phyloP scores from a whole-genome alignment of 2,797 vertebrate genomes.

The Enteromius unitaeniatus region DNA sequence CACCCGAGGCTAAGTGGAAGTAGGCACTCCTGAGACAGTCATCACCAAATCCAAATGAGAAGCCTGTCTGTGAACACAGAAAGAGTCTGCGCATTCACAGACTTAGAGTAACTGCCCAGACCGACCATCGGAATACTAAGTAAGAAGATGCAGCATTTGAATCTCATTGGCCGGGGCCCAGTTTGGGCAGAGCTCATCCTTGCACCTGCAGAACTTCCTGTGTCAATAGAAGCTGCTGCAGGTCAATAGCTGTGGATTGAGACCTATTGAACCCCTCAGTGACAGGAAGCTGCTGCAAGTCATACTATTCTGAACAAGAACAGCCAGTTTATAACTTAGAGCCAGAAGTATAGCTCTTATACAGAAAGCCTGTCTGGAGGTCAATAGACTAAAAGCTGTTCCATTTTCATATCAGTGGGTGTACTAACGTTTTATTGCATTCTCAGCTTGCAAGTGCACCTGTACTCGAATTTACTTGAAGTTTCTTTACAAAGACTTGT shows the following conservation, averaged over 20 bases:
- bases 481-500: slow-evolving; percentile 13
- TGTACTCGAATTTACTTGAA: background rate
- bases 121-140: slow-evolving; percentile 54
- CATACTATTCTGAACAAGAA: background rate
- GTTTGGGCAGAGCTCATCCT: slow-evolving; percentile 44
- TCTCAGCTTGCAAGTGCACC: slow-evolving; percentile 14
- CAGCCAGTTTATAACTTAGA: background rate
- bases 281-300: slow-evolving; percentile 5
- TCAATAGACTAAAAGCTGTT: slow-evolving; percentile 37
- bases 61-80: slow-evolving; percentile 14
- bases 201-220: slow-evolving; percentile 53
- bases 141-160: slow-evolving; percentile 45
- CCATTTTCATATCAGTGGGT: slow-evolving; percentile 35
- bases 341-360: background rate
- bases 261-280: slow-evolving; percentile 22
- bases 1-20: slow-evolving; percentile 32
- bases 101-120: slow-evolving; percentile 45
- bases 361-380: slow-evolving; percentile 10
- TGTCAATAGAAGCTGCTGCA: slow-evolving; percentile 47
- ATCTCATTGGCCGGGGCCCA: slow-evolving; percentile 40
- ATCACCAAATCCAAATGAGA: slow-evolving; percentile 47
- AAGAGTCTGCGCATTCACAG: slow-evolving; percentile 18
- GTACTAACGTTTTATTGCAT: background rate
- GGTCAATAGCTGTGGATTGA: slow-evolving; percentile 30
- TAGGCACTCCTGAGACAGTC: slow-evolving; percentile 24